Percentiles rank a stretch among this genome's conserved stretches.
Conservation (phyloP, 2,888 invertebrate species). For the Aspidiotus destructor region DNA sequence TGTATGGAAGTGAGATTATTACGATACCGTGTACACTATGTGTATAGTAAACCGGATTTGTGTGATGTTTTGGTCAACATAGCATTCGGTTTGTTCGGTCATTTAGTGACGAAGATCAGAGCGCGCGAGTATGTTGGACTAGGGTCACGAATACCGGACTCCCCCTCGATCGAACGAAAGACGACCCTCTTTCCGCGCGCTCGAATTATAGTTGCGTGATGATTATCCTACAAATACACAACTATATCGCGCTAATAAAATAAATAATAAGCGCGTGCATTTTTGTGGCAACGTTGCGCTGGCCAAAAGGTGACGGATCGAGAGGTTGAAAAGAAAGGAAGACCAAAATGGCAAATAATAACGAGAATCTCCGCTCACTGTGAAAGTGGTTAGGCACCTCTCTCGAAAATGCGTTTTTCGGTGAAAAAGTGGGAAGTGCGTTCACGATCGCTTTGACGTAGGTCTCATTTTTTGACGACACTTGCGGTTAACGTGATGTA, state of each 20-base stretch:
- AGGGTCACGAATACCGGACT: too few species aligned
- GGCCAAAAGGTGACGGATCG: neutral
- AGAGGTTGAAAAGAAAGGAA: neutral
- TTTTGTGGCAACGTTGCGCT: slow-evolving; percentile 2
- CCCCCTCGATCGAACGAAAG: neutral
- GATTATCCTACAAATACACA: neutral
- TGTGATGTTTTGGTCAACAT: neutral
- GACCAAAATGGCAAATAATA: too few species aligned
- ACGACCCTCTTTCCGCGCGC: slow-evolving; percentile 1
- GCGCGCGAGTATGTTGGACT: too few species aligned
- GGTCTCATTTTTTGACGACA: too few species aligned
- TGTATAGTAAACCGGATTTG: neutral
- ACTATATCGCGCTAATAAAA: neutral
- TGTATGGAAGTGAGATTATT: neutral
- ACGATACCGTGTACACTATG: neutral
- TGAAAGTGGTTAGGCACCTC: too few species aligned
- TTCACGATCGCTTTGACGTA: too few species aligned
- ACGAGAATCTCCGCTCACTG: too few species aligned
- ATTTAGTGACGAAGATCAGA: too few species aligned
- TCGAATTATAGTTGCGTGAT: neutral
- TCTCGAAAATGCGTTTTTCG: too few species aligned
- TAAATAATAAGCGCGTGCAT: slow-evolving; percentile 1
- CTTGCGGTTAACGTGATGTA: too few species aligned
- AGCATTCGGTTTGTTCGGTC: too few species aligned
- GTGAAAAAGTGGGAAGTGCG: too few species aligned